Percentiles rank a stretch among this genome's conserved stretches.
These are phyloP conservation scores for Pogonus chalceus DNA, from an alignment of 1,140 invertebrate genomes.

Conservation along the genomic window DNA sequence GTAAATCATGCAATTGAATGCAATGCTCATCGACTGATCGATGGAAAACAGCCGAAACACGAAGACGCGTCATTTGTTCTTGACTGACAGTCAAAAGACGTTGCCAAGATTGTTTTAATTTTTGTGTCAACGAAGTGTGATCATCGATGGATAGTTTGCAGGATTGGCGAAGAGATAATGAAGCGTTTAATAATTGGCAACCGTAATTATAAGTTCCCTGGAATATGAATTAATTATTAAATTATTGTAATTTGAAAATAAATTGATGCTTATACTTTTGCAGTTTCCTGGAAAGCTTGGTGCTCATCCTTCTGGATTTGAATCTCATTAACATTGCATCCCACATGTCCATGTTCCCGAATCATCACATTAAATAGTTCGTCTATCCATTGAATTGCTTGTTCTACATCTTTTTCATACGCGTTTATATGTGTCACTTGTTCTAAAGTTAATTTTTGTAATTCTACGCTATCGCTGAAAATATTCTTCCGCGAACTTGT, in stretches of 20 bases:
- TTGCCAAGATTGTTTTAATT: slow-evolving; percentile 58
- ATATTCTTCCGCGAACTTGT: slow-evolving; percentile 53
- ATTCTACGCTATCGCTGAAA: slow-evolving; percentile 56
- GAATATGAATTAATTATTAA: slow-evolving; percentile 12
- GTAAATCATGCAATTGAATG: slow-evolving; percentile 44
- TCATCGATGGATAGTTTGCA: slow-evolving; percentile 53
- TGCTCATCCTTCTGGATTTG: slow-evolving; percentile 65
- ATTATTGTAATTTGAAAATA: not conserved
- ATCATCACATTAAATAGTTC: slow-evolving; percentile 63
- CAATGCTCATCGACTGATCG: slow-evolving; percentile 62
- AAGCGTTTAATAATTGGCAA: slow-evolving; percentile 61
- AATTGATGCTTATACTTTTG: slow-evolving; percentile 43
- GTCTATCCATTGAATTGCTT: slow-evolving; percentile 64
- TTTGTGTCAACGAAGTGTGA: slow-evolving; percentile 43
- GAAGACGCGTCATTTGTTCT: slow-evolving; percentile 64
- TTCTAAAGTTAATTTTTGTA: slow-evolving; percentile 64
- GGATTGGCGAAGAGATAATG: slow-evolving; percentile 60
- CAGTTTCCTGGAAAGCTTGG: slow-evolving; percentile 66
- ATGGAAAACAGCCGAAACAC: slow-evolving; percentile 67
- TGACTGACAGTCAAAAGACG: slow-evolving; percentile 57
- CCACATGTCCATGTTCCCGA: slow-evolving; percentile 58
- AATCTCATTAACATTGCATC: slow-evolving; percentile 59
- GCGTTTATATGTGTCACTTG: slow-evolving; percentile 62
- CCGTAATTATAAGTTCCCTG: slow-evolving; percentile 73
- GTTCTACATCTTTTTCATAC: slow-evolving; percentile 64